Percentiles rank a stretch among this genome's conserved stretches.
Evolutionary conservation across 2,113 vertebrate genomes (phyloP).

Genomic region (Toxotes chatareus): DNA sequence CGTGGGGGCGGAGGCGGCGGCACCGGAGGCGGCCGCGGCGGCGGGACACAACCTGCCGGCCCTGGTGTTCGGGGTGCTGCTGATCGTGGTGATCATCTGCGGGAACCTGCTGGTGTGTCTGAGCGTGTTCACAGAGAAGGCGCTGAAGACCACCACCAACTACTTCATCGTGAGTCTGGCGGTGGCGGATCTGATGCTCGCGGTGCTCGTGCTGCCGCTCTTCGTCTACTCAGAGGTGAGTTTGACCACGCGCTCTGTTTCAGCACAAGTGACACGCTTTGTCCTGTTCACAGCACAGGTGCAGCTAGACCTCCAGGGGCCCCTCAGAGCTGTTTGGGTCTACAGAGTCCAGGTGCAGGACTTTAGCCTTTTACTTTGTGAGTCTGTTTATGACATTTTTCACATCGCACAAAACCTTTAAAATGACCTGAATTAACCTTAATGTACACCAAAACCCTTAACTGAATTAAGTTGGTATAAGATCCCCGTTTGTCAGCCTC

Average conservation of each 20-base stretch:
- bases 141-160: slow-evolving; percentile 96
- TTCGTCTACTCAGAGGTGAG: slow-evolving; percentile 95
- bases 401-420: too few relatives aligned
- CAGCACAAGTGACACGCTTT: neutral
- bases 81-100: slow-evolving; percentile 89
- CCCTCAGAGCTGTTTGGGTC: neutral
- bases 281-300: neutral
- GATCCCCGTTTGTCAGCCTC: neutral
- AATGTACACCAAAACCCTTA: too few relatives aligned
- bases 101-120: slow-evolving; percentile 94
- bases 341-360: too few relatives aligned
- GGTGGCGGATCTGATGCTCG: slow-evolving; percentile 92
- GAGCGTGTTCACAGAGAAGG: slow-evolving; percentile 92
- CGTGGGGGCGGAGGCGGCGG: slow-evolving; percentile 25
- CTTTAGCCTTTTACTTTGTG: too few relatives aligned
- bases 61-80: slow-evolving; percentile 88
- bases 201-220: slow-evolving; percentile 92
- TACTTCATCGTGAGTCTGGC: slow-evolving; percentile 96
- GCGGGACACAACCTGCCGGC: slow-evolving; percentile 82
- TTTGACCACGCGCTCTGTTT: neutral
- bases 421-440: too few relatives aligned
- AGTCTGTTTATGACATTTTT: too few relatives aligned
- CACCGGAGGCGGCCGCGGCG: slow-evolving; percentile 6
- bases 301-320: neutral
- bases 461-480: neutral